phyloP scores from a whole-genome alignment of 2,888 invertebrate species.

The Nomada ferruginata region DNA sequence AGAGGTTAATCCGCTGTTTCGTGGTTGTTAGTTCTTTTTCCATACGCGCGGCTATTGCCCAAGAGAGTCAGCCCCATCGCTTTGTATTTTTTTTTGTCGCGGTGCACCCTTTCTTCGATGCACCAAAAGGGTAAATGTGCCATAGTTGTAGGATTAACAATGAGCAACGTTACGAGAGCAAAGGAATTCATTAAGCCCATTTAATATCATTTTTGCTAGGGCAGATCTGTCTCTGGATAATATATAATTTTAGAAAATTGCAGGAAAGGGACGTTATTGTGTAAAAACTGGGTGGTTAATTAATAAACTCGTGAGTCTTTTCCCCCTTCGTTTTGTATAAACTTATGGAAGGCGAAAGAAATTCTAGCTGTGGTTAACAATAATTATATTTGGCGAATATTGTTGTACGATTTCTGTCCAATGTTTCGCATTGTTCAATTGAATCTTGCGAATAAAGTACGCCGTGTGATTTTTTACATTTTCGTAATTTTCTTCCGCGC shows the following conservation, averaged over 20 bases:
- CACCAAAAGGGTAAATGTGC: slow-evolving; percentile 37
- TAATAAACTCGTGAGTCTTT: too few relatives aligned
- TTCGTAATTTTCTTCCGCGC: slow-evolving; percentile 41
- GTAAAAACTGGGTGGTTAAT: too few relatives aligned
- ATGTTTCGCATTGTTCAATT: background rate
- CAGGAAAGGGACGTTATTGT: too few relatives aligned
- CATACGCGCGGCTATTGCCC: slow-evolving; percentile 34
- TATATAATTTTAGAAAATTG: too few relatives aligned
- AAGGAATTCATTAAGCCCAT: slow-evolving; percentile 23
- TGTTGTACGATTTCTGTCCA: slow-evolving; percentile 1
- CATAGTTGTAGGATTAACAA: slow-evolving; percentile 35
- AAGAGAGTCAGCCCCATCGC: slow-evolving; percentile 21
- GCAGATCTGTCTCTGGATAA: too few relatives aligned
- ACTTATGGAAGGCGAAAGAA: background rate
- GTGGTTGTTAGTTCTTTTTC: slow-evolving; percentile 31
- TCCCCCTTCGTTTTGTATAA: too few relatives aligned
- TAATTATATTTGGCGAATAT: background rate
- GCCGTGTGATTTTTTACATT: slow-evolving; percentile 26
- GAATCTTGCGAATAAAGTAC: slow-evolving; percentile 7
- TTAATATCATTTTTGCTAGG: too few relatives aligned
- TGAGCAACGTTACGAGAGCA: background rate
- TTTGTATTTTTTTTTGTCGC: slow-evolving; percentile 28
- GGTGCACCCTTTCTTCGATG: slow-evolving; percentile 16
- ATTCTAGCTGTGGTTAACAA: background rate
- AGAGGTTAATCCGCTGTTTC: slow-evolving; percentile 65